Conservation (phyloP, 2,113 vertebrate species). For the Macrotus californicus region DNA sequence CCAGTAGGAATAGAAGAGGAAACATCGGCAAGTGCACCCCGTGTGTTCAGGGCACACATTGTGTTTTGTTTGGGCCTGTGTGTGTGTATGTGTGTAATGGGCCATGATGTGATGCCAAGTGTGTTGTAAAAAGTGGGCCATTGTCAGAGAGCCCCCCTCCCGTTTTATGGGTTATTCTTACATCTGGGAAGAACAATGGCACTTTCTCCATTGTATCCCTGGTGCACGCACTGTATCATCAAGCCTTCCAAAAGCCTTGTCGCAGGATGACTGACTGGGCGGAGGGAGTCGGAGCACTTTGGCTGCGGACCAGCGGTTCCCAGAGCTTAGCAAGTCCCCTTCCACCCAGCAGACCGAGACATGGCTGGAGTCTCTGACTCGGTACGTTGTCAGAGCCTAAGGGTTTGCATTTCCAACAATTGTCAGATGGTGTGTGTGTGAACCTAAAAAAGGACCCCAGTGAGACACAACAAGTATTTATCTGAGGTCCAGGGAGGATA, state of each 20-base stretch:
- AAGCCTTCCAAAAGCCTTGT: not conserved
- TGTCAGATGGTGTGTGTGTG: not conserved
- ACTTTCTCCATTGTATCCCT: not conserved
- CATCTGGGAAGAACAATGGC: not conserved
- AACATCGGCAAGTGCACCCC: not conserved
- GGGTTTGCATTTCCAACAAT: not conserved
- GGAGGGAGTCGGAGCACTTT: not conserved
- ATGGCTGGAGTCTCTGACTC: not conserved
- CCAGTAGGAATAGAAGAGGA: not conserved
- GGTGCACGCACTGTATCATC: not conserved
- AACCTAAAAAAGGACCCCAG: not conserved
- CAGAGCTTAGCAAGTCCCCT: not conserved
- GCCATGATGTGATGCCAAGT: not conserved
- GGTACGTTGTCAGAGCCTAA: not conserved
- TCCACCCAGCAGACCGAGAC: not conserved
- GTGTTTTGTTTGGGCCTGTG: not conserved
- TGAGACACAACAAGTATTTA: not conserved
- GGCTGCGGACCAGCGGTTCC: not conserved
- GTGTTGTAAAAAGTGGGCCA: not conserved
- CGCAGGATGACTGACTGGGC: not conserved
- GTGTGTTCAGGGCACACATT: not conserved
- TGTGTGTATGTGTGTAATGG: fast-evolving
- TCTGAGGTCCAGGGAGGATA: not conserved
- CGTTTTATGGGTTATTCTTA: not conserved
- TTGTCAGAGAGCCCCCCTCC: not conserved